Base-by-base conservation (phyloP, 2,113 vertebrate genomes). In the Poicephalus gulielmi region DNA sequence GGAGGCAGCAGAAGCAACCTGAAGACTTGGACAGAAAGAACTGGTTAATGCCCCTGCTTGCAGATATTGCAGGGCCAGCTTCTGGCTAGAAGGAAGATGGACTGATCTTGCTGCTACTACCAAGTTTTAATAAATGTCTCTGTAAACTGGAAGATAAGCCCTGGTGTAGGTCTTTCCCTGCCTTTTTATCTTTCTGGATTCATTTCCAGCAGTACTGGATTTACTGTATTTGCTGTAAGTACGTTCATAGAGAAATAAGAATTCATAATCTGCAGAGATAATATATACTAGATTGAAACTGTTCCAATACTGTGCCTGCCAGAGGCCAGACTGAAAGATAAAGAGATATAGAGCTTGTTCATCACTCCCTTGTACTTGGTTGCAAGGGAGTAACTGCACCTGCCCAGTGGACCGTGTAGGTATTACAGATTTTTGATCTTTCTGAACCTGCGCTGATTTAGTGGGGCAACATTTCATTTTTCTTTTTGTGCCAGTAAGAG, bases 231-330 rank as follows among this genome's bases (percentile, higher is more conserved):
- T 88, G 70, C 70, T 92, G 7, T 63, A 90, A 81, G 92, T 66
- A 66, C 78, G 57, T 95, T 96, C 83, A 88, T 52, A 63, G 63
- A 41, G 77, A 92, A 95, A 86, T 93, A 86, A 91, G 92, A 73
- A 95, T 89, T 96, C 79, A 94, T 90, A 62, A 86, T 75, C 93
- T 89, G 37, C 84, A 81, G 86, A 91, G 88, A 62, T 94, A 86
- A 79, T 94, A 94, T 55, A 69, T 77, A 66, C 41, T 86, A 35
- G 77, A 52, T 76, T 75, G 86, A 91, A 95, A 91, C n/a, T 53
- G 57, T 82, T 94, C 84, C 86, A 88, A 79, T 90, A 82, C 49
- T 75, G 69, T 92, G 49, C 39, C 92, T 96, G 95, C 86, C 94
- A 97, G 77, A 82, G 81, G 52, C 86, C 70, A 82, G 50, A 33